Evolutionary conservation across 92 coral and sea anemone genomes (phyloP), one percentile per base, ranked within the genome.

Genomic region (Parazoanthus atlanticus): DNA sequence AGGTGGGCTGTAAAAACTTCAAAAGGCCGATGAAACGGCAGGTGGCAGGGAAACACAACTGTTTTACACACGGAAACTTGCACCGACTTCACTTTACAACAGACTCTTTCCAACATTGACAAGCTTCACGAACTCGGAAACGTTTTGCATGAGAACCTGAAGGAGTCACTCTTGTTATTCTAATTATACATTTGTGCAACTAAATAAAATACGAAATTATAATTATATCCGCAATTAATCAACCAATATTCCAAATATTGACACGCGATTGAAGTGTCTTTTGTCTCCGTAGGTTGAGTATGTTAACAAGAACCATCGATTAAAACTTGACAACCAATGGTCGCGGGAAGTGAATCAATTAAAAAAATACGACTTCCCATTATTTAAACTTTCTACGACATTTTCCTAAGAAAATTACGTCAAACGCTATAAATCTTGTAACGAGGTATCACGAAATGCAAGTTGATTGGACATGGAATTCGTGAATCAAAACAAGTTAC

Each of bases 171-270:
- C 78, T 28, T 71, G 40, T 69, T 66, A 54, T 70, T 40, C 40
- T 73, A 32, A 69, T 70, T 84, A 31, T 61, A 43, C 76, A 3
- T 23, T 31, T 23, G 61, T 25, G 56, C 30, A 43, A 28, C 77
- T 15, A 84, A 69, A 70, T 71, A 65, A 54, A 67, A 67, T 41
- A 29, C 15, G 49, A 82, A 82, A 78, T 80, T 70, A 47, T 47
- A 70, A 70, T 84, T 84, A 71, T 32, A 84, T 71, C 67, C 41
- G 26, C 77, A 70, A 30, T 67, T 11, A 41, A 15, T 70, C 77
- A 33, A 70, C 66, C 78, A 70, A 84, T 84, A 84, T 84, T 84
- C 41, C 17, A 73, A 83, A 84, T 84, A 69, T 41, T 69, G 87
- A 84, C 77, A 84, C 87, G 77, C 67, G 64, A 84, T 70, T 71